Base-by-base conservation (phyloP, 2,113 vertebrate species). In the Thunnus thynnus region DNA sequence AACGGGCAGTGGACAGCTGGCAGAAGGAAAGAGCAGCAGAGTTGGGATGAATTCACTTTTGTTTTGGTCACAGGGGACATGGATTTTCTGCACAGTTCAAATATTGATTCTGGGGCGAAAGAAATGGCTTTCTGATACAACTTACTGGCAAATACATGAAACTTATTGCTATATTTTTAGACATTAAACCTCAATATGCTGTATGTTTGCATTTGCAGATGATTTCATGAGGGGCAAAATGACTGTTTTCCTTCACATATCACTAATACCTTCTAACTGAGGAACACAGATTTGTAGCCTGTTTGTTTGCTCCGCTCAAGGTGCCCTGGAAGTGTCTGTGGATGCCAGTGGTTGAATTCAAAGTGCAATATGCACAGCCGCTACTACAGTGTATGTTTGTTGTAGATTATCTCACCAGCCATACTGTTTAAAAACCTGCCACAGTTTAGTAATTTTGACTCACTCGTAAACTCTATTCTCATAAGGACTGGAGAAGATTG, bases 381-480 rank as follows among this genome's bases (percentile, higher is more conserved):
- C 54, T 69, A 32, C 32, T 64, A 13, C 79, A 75, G 47, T 55
- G 57, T 46, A 14, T 82, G 75, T 75, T 84, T 84, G 64, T 72
- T 72, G 78, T 57, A 57, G 41, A 87, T 77, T 68, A 75, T 62
- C 47, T 81, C 46, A 13, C 12, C 27, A 47, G 57, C 20, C 25
- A 44, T 10, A 57, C n/a, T 25, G 11, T 80, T 72, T 75, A 4
- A 73, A 81, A 75, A 69, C 14, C 63, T 47, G 62, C 36, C 60
- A 52, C 66, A 72, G 47, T 41, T 69, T 51, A 61, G 11, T 16
- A 50, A 63, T 70, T 65, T 54, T 2, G 0, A 68, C 50, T 65
- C 57, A 76, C 56, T 61, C 48, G 32, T 10, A 52, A 64, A 66
- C 50, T 52, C 60, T 48, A 65, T 67, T 27, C 62, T 76, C 44